These are phyloP conservation scores for Palythoa heliodiscus DNA, from an alignment of 92 coral and sea anemone genomes.

Conservation along the genomic window DNA sequence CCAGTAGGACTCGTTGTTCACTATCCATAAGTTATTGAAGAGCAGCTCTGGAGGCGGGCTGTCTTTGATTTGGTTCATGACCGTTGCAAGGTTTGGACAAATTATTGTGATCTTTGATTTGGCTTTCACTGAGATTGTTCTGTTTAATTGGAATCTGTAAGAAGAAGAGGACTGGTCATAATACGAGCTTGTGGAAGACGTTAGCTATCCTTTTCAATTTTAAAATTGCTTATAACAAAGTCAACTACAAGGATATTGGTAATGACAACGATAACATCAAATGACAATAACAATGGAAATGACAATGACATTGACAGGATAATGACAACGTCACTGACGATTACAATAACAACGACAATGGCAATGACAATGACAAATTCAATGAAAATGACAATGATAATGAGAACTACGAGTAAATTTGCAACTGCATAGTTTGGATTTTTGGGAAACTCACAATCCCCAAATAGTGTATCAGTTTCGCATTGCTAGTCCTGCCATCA, in stretches of 20 bases:
- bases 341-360: no score
- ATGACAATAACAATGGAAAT: neutral
- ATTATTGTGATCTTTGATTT: conserved; percentile 35
- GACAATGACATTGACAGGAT: no score
- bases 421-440: no score
- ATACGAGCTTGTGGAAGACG: neutral
- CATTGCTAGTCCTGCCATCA: no score
- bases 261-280: neutral
- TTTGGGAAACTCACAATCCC: no score
- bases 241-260: neutral
- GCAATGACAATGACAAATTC: no score
- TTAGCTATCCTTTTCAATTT: neutral
- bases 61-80: conserved; percentile 33
- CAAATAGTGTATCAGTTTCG: no score
- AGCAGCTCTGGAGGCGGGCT: conserved; percentile 17
- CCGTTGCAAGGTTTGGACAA: conserved; percentile 31
- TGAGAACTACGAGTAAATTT: no score
- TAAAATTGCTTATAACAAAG: neutral
- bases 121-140: conserved; percentile 19
- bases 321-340: no score
- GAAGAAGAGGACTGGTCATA: neutral
- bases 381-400: no score
- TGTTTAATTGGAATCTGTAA: conserved; percentile 25
- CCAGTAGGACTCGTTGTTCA: conserved; percentile 32
- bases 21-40: conserved; percentile 23